phyloP scores from a whole-genome alignment of 2,797 vertebrate genomes.

The Pipistrellus pipistrellus region DNA sequence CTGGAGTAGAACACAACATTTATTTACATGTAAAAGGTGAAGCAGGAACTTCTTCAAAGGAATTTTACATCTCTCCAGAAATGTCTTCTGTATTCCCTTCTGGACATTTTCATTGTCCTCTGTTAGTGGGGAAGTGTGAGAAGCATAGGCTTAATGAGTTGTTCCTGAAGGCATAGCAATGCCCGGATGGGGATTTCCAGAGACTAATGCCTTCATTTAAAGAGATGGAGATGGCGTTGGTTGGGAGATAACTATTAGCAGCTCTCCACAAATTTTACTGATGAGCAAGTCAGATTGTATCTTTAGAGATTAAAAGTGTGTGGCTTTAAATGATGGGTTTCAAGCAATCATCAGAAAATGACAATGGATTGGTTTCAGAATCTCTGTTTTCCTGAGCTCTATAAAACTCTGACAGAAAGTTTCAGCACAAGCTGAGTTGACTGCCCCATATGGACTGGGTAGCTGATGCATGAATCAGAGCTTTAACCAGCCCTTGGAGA shows the following conservation, averaged over 20 bases:
- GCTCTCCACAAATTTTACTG: background rate
- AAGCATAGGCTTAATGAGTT: background rate
- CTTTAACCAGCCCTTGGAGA: slow-evolving; percentile 67
- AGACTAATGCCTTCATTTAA: background rate
- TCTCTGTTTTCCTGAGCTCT: slow-evolving; percentile 11
- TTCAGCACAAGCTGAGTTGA: background rate
- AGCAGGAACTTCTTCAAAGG: background rate
- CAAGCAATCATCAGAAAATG: background rate
- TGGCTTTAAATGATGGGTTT: slow-evolving; percentile 10
- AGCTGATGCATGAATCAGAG: slow-evolving; percentile 68
- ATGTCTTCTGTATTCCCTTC: background rate
- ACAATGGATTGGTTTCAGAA: background rate
- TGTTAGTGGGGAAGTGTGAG: background rate
- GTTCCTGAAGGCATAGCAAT: background rate
- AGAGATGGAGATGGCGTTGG: background rate
- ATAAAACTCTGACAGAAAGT: slow-evolving; percentile 17
- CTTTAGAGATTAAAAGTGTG: background rate
- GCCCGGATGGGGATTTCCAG: background rate
- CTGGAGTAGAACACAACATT: background rate
- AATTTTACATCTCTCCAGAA: background rate
- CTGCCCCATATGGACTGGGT: slow-evolving; percentile 54
- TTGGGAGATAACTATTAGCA: background rate
- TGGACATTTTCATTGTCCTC: background rate
- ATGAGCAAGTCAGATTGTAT: background rate
- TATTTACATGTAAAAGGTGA: background rate